Conservation (phyloP, 2,797 vertebrate species). For the Poeciliopsis presidionis region DNA sequence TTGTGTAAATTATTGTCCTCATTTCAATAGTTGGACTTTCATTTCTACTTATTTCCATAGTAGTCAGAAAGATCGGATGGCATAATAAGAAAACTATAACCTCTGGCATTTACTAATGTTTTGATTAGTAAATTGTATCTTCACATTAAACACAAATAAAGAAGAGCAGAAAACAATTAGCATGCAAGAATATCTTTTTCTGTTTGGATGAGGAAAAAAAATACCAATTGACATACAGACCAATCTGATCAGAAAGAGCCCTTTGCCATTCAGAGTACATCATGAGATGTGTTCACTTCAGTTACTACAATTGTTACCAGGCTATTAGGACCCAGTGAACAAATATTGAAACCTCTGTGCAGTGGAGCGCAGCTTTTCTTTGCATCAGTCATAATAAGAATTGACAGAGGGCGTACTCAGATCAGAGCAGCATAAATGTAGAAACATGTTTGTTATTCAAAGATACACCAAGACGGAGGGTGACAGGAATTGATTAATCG, state of each 20-base stretch:
- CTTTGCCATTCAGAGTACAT: constrained; percentile 18
- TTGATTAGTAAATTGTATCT: neutral
- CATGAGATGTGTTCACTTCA: constrained; percentile 27
- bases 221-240: constrained; percentile 13
- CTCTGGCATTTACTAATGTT: neutral
- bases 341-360: constrained; percentile 50
- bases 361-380: constrained; percentile 19
- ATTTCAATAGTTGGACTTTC: constrained; percentile 30
- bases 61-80: constrained; percentile 2
- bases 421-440: constrained; percentile 38
- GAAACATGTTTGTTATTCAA: constrained; percentile 25
- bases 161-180: neutral
- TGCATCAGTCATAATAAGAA: constrained; percentile 26
- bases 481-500: constrained; percentile 1
- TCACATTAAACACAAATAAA: neutral
- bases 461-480: neutral
- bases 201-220: constrained; percentile 35
- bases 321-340: constrained; percentile 20
- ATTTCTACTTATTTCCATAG: constrained; percentile 39
- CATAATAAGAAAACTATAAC: neutral
- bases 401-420: constrained; percentile 41
- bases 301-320: constrained; percentile 19
- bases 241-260: constrained; percentile 10
- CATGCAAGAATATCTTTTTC: neutral
- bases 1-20: neutral